Evolutionary conservation across 2,888 invertebrate species (phyloP), one percentile per base, ranked within the genome.

Genomic region (Tuta absoluta): DNA sequence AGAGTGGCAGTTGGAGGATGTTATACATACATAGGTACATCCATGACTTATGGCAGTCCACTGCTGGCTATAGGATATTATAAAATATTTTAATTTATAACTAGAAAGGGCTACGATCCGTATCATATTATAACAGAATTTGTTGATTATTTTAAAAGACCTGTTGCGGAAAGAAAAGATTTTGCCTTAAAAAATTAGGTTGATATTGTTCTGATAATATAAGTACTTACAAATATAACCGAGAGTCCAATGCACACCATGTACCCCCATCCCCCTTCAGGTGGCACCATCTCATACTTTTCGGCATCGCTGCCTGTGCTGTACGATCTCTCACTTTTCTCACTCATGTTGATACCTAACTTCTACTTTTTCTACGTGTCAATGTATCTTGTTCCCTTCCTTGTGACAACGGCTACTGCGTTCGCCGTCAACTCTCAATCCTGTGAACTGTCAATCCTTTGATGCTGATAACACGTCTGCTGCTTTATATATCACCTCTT

Each of bases 221-320:
- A 53, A 67, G 65, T 78, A 93, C 94, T 94, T 87, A 95, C 95
- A 78, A 94, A 94, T 72, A 94, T 93, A 51, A 95, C 80, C 63
- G 94, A 93, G 64, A 95, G 87, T 5, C 94, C 94, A 23, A 94
- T 70, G 63, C 95, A 93, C 59, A 95, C 93, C 68, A 94, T 82
- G 85, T 94, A 95, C 0, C 95, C 95, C 95, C 95, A 95, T 0
- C 95, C 95, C 1, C 95, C 95, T 70, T 95, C 95, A 0, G 95
- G 94, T 1, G 94, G 90, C 10, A 91, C 87, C 74, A 87, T 70
- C 62, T 90, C 90, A 71, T 86, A 90, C 65, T 86, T 83, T 49
- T 84, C 84, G 56, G 72, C 75, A 63, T 84, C 85, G 74, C 80
- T 81, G 59, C 79, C 61, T 2, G 53, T 79, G 69, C 80, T 78